Conservation (phyloP, 2,113 vertebrate genomes). For the Echinops telfairi region DNA sequence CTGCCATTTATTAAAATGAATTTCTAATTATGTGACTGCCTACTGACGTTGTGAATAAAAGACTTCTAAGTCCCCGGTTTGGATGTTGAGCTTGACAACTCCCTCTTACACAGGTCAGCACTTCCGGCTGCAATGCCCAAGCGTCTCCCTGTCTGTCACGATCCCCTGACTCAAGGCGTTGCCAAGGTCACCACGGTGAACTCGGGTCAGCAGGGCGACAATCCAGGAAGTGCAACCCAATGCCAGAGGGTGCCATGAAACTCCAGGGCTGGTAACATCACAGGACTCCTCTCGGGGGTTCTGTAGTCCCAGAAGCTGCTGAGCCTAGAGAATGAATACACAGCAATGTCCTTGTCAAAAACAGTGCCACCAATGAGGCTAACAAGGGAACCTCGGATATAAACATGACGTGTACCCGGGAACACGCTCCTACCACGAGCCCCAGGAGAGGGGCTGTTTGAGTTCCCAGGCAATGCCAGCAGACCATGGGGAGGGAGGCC, state of each 20-base stretch:
- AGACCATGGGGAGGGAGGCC: not conserved
- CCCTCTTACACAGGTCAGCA: not conserved
- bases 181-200: not conserved
- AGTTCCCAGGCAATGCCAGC: not conserved
- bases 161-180: not conserved
- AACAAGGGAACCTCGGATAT: conserved; percentile 29
- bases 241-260: not conserved
- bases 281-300: conserved; percentile 32
- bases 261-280: not conserved
- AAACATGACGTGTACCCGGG: conserved; percentile 61
- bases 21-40: not conserved
- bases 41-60: not conserved
- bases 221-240: conserved; percentile 48
- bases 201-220: not conserved
- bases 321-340: conserved; percentile 47
- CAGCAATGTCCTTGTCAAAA: not conserved
- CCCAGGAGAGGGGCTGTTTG: not conserved
- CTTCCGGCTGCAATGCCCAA: rapidly evolving
- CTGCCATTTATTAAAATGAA: not conserved
- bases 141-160: rapidly evolving
- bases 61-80: not conserved
- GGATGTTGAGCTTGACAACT: not conserved
- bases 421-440: not conserved
- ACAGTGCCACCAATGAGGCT: conserved; percentile 32
- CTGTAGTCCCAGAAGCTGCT: conserved; percentile 43